Conservation (phyloP, 2,113 vertebrate genomes). For the Sialia sialis region DNA sequence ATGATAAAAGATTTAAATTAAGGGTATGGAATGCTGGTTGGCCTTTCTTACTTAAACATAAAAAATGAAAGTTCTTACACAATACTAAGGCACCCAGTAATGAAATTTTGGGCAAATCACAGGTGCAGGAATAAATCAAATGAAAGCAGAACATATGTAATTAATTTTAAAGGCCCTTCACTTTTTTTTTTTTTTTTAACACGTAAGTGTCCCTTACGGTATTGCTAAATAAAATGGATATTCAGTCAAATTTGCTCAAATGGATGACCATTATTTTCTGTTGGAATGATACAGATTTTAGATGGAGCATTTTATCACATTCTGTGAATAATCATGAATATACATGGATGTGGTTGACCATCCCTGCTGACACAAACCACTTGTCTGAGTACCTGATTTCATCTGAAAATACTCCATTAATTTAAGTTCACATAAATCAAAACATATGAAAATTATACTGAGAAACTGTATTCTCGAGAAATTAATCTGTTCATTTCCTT, state of each 20-base stretch:
- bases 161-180: not conserved
- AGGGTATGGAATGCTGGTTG: not conserved
- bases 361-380: not conserved
- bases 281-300: not conserved
- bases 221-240: not conserved
- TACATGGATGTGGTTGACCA: not conserved
- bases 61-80: not conserved
- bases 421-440: not conserved
- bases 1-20: not conserved
- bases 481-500: not conserved
- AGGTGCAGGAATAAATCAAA: not conserved
- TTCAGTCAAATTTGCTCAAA: not conserved
- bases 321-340: not conserved
- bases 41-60: not conserved
- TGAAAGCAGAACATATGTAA: not conserved
- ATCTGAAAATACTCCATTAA: not conserved
- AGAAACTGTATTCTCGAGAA: not conserved
- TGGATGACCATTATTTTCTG: not conserved
- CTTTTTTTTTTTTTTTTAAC: not conserved
- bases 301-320: not conserved
- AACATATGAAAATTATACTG: not conserved
- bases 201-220: not conserved
- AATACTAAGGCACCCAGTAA: not conserved
- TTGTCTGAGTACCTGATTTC: not conserved
- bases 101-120: not conserved